phyloP scores from a whole-genome alignment of 2,888 invertebrate species.

The Cerastis rubricosa region DNA sequence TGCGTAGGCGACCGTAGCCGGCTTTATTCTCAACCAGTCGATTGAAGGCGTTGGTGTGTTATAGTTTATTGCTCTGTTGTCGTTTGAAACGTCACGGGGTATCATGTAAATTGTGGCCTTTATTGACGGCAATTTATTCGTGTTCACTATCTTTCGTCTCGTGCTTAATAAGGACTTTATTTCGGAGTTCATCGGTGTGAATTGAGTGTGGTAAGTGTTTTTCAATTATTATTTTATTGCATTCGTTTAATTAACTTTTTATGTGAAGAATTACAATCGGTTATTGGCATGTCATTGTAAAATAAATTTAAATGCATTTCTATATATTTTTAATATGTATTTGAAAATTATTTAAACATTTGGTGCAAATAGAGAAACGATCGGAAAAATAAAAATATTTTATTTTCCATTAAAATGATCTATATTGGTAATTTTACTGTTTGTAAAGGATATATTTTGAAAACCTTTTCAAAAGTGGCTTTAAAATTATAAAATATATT shows the following conservation, averaged over 20 bases:
- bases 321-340: conserved; percentile 1
- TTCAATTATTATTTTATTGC: conserved; percentile 60
- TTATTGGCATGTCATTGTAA: conserved; percentile 22
- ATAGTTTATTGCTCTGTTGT: conserved; percentile 88
- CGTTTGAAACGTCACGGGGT: conserved; percentile 80
- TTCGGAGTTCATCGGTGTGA: conserved; percentile 76
- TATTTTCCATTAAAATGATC: conserved; percentile 18
- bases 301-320: conserved; percentile 2
- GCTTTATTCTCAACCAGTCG: conserved; percentile 89
- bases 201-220: conserved; percentile 76
- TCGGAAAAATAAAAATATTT: conserved; percentile 19
- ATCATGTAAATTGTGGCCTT: conserved; percentile 86
- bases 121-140: conserved; percentile 78
- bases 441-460: neutral
- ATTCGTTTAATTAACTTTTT: conserved; percentile 33
- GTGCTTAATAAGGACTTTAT: conserved; percentile 83
- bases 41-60: conserved; percentile 89
- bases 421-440: neutral
- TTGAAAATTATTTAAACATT: neutral
- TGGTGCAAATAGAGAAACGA: neutral
- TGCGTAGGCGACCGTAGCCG: conserved; percentile 86
- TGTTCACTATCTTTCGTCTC: conserved; percentile 78
- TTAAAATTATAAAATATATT: neutral
- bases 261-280: conserved; percentile 20
- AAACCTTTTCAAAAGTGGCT: neutral